phyloP scores from a whole-genome alignment of 2,888 invertebrate genomes.

The Limnephilus rhombicus region DNA sequence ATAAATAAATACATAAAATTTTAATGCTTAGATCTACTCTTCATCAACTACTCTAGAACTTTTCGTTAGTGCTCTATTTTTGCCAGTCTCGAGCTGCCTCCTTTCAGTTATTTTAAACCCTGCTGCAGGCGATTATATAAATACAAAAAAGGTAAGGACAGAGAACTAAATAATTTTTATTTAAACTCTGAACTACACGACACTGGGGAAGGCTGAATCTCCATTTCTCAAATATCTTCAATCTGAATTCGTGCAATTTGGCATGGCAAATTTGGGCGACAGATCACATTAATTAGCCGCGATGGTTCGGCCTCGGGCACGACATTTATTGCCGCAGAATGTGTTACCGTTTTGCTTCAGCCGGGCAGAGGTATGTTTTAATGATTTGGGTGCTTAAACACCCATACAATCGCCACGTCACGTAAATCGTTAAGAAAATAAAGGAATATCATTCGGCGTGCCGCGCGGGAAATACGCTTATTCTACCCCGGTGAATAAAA shows the following conservation, averaged over 20 bases:
- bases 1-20: neutral
- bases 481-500: neutral
- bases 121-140: too few relatives aligned
- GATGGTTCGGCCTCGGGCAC: conserved; percentile 53
- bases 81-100: too few relatives aligned
- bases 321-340: conserved; percentile 58
- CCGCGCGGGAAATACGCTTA: conserved; percentile 4
- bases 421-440: conserved; percentile 48
- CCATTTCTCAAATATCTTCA: conserved; percentile 42
- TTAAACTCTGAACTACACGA: neutral
- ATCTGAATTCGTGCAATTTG: conserved; percentile 42
- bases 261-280: conserved; percentile 54
- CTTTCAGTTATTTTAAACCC: too few relatives aligned
- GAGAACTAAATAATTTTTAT: neutral
- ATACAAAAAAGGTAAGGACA: too few relatives aligned
- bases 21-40: neutral
- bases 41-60: neutral
- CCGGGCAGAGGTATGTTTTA: conserved; percentile 31
- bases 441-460: conserved; percentile 9
- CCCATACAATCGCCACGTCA: conserved; percentile 56
- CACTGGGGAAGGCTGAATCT: neutral
- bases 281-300: conserved; percentile 58
- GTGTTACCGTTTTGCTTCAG: conserved; percentile 59
- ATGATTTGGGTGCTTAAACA: conserved; percentile 56
- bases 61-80: too few relatives aligned